Percentiles rank a stretch among this genome's conserved stretches.
These are phyloP conservation scores for Odontamblyopus lacepedii DNA, from an alignment of 2,797 vertebrate species.

Conservation along the genomic window DNA sequence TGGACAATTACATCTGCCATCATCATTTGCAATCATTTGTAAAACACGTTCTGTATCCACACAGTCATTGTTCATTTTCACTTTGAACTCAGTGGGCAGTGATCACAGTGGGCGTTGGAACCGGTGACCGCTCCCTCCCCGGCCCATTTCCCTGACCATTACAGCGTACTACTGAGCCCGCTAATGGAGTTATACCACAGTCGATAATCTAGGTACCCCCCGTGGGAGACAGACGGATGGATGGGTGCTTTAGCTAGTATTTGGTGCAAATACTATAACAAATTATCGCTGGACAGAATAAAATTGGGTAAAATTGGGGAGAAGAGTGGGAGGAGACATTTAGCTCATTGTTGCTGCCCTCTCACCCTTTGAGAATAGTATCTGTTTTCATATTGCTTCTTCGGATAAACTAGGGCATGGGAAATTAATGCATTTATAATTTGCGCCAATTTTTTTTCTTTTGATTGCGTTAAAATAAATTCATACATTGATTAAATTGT, in stretches of 20 bases:
- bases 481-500: too few relatives aligned
- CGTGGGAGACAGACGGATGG: constrained; percentile 45
- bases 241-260: constrained; percentile 28
- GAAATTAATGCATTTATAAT: too few relatives aligned
- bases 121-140: constrained; percentile 66
- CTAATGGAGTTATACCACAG: constrained; percentile 70
- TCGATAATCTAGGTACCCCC: constrained; percentile 40
- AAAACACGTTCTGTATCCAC: constrained; percentile 22
- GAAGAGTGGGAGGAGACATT: too few relatives aligned
- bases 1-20: constrained; percentile 23
- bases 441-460: too few relatives aligned
- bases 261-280: background rate
- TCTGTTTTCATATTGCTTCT: too few relatives aligned
- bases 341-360: too few relatives aligned
- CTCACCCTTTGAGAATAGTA: too few relatives aligned
- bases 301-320: background rate
- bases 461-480: too few relatives aligned
- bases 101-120: constrained; percentile 60
- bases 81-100: constrained; percentile 30
- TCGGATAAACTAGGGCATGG: too few relatives aligned
- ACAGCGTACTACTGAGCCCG: constrained; percentile 55
- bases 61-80: constrained; percentile 45
- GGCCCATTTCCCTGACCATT: constrained; percentile 74
- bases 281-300: background rate
- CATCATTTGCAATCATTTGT: constrained; percentile 16